phyloP scores from a whole-genome alignment of 2,797 vertebrate species.

The Muraenolepis orangiensis region DNA sequence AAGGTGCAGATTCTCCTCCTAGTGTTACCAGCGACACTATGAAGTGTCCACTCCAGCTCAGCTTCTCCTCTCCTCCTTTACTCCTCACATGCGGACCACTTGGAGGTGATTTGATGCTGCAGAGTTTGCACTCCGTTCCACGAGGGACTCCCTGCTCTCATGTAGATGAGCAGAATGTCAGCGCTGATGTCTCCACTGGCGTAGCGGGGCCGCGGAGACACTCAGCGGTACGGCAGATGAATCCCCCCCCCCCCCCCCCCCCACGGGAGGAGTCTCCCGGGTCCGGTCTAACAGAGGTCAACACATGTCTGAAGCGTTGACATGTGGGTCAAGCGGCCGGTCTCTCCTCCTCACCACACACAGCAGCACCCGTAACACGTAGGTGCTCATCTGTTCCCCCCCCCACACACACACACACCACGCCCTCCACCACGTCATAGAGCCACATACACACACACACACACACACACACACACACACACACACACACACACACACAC shows the following conservation, averaged over 20 bases:
- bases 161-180: background rate
- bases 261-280: background rate
- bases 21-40: background rate
- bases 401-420: conserved; percentile 28
- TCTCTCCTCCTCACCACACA: conserved; percentile 7
- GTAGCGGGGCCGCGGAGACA: background rate
- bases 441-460: conserved; percentile 45
- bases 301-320: background rate
- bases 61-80: background rate
- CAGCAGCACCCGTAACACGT: conserved; percentile 31
- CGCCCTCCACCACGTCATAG: conserved; percentile 21
- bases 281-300: background rate
- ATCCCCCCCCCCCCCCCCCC: background rate
- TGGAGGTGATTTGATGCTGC: background rate
- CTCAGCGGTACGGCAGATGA: background rate
- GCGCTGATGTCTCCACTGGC: background rate
- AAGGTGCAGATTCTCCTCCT: background rate
- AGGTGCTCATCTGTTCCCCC: conserved; percentile 49
- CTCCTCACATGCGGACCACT: background rate
- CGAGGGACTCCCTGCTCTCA: background rate
- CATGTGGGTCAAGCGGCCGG: background rate
- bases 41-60: background rate
- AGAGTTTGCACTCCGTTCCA: background rate
- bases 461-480: too few species aligned
- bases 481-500: too few species aligned